A percentile compares a stretch with the other conserved stretches of the same genome.
phyloP scores from a whole-genome alignment of 2,797 vertebrate species.

The Paedocypris micromegethes region DNA sequence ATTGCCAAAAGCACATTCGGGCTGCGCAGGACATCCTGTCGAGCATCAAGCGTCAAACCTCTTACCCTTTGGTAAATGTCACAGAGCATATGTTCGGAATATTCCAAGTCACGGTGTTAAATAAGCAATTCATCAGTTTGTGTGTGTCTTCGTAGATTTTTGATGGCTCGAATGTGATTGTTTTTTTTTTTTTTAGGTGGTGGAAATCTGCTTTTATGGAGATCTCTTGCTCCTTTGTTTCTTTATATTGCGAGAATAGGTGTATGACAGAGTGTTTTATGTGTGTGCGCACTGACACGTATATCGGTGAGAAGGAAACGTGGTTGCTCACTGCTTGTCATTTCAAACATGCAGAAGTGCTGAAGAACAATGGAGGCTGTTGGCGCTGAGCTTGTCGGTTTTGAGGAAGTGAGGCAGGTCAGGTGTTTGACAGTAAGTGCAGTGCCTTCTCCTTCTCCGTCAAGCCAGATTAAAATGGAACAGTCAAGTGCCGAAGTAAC shows the following conservation, averaged over 20 bases:
- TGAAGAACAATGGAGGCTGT: not conserved
- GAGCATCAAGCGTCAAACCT: not conserved
- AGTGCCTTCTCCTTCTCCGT: not conserved
- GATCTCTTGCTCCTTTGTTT: too few species aligned
- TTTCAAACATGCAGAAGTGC: too few species aligned
- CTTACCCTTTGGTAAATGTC: not conserved
- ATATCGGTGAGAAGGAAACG: not conserved
- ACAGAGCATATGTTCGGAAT: not conserved
- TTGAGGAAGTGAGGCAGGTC: constrained; percentile 20
- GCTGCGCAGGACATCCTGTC: not conserved
- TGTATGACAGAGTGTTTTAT: too few species aligned
- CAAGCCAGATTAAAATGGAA: not conserved
- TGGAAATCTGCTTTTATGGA: too few species aligned
- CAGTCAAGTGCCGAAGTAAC: not conserved
- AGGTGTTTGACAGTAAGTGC: constrained; percentile 18
- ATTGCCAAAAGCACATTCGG: not conserved
- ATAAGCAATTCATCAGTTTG: too few species aligned
- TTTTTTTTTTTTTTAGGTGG: too few species aligned
- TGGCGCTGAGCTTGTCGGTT: not conserved
- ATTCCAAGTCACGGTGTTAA: too few species aligned
- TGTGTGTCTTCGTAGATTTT: too few species aligned
- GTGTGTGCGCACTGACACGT: too few species aligned
- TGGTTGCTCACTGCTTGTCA: not conserved
- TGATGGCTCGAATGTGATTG: too few species aligned
- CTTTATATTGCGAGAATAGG: too few species aligned